Evolutionary conservation across 2,113 vertebrate genomes (phyloP).

Genomic region (Lota lota): DNA sequence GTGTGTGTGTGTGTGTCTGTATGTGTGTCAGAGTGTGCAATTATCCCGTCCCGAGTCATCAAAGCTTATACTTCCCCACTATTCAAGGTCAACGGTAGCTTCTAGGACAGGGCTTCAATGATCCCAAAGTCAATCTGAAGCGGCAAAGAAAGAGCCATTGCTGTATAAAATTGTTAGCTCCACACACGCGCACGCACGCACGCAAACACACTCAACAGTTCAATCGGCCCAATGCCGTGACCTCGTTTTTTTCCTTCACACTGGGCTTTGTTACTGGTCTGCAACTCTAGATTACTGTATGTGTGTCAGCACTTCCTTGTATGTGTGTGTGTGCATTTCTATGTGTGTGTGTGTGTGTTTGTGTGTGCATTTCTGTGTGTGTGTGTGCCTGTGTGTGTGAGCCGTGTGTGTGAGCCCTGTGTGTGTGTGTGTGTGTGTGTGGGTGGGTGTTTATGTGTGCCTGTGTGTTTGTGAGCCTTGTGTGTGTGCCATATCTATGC

Average conservation of each 20-base stretch:
- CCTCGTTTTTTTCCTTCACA: constrained; percentile 50
- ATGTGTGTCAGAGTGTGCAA: constrained; percentile 18
- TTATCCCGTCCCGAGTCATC: constrained; percentile 35
- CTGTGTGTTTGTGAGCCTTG: not conserved
- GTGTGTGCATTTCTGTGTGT: constrained; percentile 19
- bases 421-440: constrained; percentile 15
- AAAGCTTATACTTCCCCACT: constrained; percentile 13
- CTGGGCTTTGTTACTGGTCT: constrained; percentile 52
- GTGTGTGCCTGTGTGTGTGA: constrained; percentile 15
- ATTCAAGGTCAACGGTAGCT: constrained; percentile 30
- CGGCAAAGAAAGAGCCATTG: not conserved
- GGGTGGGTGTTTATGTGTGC: constrained; percentile 48
- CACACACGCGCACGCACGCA: not conserved
- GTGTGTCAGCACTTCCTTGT: constrained; percentile 66
- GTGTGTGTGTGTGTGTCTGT: not conserved
- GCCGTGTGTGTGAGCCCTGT: constrained; percentile 19
- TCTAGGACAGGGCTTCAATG: constrained; percentile 16
- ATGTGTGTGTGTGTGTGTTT: constrained; percentile 47
- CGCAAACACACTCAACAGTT: constrained; percentile 1
- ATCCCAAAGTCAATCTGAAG: constrained; percentile 13
- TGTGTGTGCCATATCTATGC: constrained; percentile 57
- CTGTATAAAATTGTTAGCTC: not conserved
- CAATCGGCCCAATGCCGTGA: constrained; percentile 37
- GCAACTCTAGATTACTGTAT: constrained; percentile 53
- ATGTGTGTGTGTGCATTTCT: constrained; percentile 39